Evolutionary conservation across 2,113 vertebrate genomes (phyloP).

Genomic region (Podarcis muralis): DNA sequence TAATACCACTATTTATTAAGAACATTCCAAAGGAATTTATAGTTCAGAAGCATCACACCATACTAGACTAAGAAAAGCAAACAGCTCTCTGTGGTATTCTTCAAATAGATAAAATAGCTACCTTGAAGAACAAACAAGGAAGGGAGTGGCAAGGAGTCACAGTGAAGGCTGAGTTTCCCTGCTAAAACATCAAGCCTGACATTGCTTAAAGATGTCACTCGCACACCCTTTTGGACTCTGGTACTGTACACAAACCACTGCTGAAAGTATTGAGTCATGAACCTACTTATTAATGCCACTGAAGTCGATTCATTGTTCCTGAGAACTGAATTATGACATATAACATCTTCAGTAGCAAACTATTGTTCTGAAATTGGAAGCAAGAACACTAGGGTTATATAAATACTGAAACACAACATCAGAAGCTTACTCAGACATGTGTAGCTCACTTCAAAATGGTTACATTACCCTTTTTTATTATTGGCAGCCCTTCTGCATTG

Average conservation of each 20-base stretch:
- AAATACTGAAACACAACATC: background rate
- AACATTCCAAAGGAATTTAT: background rate
- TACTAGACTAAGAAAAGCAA: slow-evolving; percentile 18
- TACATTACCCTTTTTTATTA: background rate
- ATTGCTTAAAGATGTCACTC: background rate
- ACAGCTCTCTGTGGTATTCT: background rate
- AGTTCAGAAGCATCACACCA: background rate
- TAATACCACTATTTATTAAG: background rate
- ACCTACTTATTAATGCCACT: background rate
- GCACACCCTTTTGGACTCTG: background rate
- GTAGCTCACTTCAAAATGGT: background rate
- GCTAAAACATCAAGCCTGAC: background rate
- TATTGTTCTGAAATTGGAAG: background rate
- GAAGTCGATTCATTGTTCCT: background rate
- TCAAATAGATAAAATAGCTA: slow-evolving; percentile 14
- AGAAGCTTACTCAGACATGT: background rate
- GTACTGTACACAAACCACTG: background rate
- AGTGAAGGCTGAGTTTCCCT: background rate
- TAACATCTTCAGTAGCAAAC: background rate
- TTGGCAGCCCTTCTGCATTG: background rate
- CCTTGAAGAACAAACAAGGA: slow-evolving; percentile 12
- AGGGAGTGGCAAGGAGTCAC: slow-evolving; percentile 15
- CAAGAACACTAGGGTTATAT: background rate
- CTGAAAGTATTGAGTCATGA: background rate
- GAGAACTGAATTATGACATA: background rate